A percentile compares a stretch with the other conserved stretches of the same genome.
These are phyloP conservation scores for Zaprionus africanus DNA, from an alignment of 1,140 invertebrate species.

Conservation along the genomic window DNA sequence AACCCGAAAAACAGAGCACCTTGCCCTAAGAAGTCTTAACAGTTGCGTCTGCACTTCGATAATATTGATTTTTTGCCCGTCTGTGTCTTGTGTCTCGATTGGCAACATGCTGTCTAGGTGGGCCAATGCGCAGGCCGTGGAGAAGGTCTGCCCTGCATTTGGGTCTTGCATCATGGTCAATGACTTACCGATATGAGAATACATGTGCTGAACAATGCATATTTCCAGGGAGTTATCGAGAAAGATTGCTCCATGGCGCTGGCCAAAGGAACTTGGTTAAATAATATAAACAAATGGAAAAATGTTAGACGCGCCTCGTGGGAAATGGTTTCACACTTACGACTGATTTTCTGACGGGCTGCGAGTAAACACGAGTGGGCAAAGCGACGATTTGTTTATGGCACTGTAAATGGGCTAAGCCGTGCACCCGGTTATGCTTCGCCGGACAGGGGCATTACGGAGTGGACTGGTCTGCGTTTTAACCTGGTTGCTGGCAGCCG, in stretches of 20 bases:
- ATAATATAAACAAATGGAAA: neutral
- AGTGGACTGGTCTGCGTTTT: constrained; percentile 19
- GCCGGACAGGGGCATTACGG: constrained; percentile 43
- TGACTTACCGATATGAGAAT: constrained; percentile 64
- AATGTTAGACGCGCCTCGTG: neutral
- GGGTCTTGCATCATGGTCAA: constrained; percentile 12
- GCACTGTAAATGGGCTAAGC: constrained; percentile 20
- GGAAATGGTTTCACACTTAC: constrained; percentile 25
- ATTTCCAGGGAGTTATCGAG: constrained; percentile 68
- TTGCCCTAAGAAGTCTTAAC: neutral
- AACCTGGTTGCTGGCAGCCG: constrained; percentile 53
- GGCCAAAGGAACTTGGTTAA: constrained; percentile 1
- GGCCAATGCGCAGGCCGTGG: constrained; percentile 15
- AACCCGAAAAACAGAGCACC: neutral
- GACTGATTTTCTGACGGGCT: constrained; percentile 22
- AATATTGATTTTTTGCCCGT: constrained; percentile 42
- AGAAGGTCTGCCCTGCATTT: neutral
- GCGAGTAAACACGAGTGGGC: constrained; percentile 1
- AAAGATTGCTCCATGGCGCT: constrained; percentile 69
- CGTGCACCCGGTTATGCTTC: constrained; percentile 13
- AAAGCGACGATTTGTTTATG: constrained; percentile 16
- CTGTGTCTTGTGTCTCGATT: neutral
- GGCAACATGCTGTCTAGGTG: constrained; percentile 23
- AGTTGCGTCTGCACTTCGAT: constrained; percentile 1
- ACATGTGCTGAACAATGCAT: constrained; percentile 67